These are phyloP conservation scores for Trissonchulus latispiculum DNA, from an alignment of 2,888 invertebrate species.

Conservation along the genomic window DNA sequence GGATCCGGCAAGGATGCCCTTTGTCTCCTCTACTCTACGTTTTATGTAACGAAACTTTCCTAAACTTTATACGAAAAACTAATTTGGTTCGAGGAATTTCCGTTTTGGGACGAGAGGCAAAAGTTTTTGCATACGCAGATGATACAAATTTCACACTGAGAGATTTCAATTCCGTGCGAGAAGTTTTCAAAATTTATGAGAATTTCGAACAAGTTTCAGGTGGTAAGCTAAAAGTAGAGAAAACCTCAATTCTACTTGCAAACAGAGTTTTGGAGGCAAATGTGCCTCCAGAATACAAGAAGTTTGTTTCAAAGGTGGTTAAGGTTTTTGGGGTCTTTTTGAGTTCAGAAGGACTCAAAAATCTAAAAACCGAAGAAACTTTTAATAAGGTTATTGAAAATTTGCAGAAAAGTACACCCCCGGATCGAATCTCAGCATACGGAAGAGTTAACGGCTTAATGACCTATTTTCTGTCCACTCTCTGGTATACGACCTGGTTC, in stretches of 20 bases:
- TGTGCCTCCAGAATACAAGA: not conserved
- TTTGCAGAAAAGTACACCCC: too few relatives aligned
- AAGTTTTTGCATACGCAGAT: not conserved
- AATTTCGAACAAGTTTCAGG: not conserved
- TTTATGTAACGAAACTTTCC: not conserved
- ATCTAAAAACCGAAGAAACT: too few relatives aligned
- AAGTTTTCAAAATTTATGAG: not conserved
- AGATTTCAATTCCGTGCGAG: not conserved
- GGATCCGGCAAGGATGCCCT: slow-evolving; percentile 7
- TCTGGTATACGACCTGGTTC: too few relatives aligned
- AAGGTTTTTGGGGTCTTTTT: not conserved
- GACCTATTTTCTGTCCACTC: too few relatives aligned
- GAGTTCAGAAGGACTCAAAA: not conserved
- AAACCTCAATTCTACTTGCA: too few relatives aligned
- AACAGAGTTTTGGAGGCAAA: too few relatives aligned
- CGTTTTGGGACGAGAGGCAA: too few relatives aligned
- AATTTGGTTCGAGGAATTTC: too few relatives aligned
- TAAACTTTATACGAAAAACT: not conserved
- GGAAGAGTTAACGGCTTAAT: too few relatives aligned
- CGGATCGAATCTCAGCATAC: too few relatives aligned
- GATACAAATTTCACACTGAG: not conserved
- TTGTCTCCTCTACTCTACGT: slow-evolving; percentile 8
- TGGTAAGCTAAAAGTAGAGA: not conserved
- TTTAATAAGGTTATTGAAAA: too few relatives aligned
- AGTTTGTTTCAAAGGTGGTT: not conserved